Percentiles rank a stretch among this genome's conserved stretches.
These are phyloP conservation scores for Betta splendens DNA, from an alignment of 2,797 vertebrate species.

Conservation along the genomic window DNA sequence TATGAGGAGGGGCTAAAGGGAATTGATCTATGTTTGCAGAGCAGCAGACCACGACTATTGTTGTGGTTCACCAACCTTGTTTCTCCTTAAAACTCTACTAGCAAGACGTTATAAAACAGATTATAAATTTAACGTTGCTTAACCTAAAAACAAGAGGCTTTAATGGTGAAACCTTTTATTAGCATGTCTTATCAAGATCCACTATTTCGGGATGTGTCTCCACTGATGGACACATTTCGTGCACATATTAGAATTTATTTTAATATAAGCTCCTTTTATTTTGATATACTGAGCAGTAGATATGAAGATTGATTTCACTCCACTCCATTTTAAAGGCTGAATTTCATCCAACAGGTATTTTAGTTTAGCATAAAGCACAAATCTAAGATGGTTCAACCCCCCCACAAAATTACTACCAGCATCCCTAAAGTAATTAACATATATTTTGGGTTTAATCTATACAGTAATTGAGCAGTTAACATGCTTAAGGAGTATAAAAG, in stretches of 20 bases:
- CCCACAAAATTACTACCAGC: neutral
- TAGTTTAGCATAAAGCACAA: neutral
- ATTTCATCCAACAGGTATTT: too few relatives aligned
- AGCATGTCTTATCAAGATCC: neutral
- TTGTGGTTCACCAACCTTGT: constrained; percentile 30
- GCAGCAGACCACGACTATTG: constrained; percentile 31
- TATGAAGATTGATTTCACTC: too few relatives aligned
- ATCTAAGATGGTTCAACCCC: too few relatives aligned
- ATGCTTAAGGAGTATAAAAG: neutral
- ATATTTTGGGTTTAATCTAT: neutral
- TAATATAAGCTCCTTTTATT: too few relatives aligned
- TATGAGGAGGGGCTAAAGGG: constrained; percentile 31
- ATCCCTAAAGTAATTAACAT: neutral
- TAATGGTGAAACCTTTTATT: neutral
- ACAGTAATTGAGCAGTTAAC: neutral
- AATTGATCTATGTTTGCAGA: constrained; percentile 57
- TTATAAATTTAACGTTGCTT: constrained; percentile 19
- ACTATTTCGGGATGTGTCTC: neutral
- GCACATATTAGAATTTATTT: too few relatives aligned
- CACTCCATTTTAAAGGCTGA: too few relatives aligned
- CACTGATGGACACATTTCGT: neutral
- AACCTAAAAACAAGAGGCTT: neutral
- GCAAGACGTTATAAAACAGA: neutral
- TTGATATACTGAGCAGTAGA: too few relatives aligned
- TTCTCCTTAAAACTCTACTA: constrained; percentile 21